Base-by-base conservation (phyloP, 2,888 invertebrate species). In the Drosophila gaucha region DNA sequence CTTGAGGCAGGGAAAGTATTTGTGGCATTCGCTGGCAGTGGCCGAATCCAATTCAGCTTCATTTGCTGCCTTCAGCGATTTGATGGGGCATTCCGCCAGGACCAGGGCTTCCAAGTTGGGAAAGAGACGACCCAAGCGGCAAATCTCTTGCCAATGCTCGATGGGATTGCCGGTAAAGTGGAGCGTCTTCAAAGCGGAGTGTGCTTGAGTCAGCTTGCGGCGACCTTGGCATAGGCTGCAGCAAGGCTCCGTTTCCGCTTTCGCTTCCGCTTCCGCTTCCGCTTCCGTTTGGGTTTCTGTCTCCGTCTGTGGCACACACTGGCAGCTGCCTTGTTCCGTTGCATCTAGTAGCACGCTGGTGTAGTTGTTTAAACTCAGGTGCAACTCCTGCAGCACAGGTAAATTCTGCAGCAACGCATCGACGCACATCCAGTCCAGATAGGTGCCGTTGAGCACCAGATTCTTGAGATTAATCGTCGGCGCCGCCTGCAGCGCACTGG, bases 321-420 rank as follows among this genome's bases (percentile, higher is more conserved):
- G 64, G 41, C 74, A 71, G 33, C 52, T 41, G n/a, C 28, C 26
- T 28, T 10, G 35, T 10, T 54, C 60, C 47, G 55, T 39, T n/a
- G 57, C 44, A 18, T 73, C 64, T 0, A 97, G 92, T 59, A 96
- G 94, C 35, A 97, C 96, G 75, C 94, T 94, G 24, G 94, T 94
- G 91, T 97, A 97, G 90, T 97, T 96, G 92, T 98, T 99, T 67
- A 98, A 93, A 89, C 98, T 98, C 85, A 98, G 92, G 92, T 98
- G 98, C 73, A 99, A 93, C 92, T 98, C 98, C 93, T 97, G 96
- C 39, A 98, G 93, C 89, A 95, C 95, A 59, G 95, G 96, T 69
- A 96, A 93, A 88, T 95, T 94, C 86, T 95, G 94, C 54, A 98
- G 93, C 68, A 98, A 92, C 44, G 94, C 94, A 82, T 95, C 94